These are phyloP conservation scores for Camelus bactrianus DNA, from an alignment of 2,113 vertebrate species.

Conservation along the genomic window DNA sequence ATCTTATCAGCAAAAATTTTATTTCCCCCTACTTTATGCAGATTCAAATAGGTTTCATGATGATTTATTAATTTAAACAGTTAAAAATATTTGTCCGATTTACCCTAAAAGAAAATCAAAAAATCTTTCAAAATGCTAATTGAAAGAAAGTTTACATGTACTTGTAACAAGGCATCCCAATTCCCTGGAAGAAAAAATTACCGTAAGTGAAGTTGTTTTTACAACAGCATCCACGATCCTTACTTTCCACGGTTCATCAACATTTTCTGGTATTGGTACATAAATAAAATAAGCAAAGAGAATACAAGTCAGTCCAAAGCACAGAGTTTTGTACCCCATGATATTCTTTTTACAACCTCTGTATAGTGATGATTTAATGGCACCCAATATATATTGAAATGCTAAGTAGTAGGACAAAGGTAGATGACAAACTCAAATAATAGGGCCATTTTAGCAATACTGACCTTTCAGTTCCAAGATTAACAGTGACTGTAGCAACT, in stretches of 20 bases:
- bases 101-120: background rate
- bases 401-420: background rate
- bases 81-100: too few species aligned
- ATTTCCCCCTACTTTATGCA: too few species aligned
- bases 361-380: too few species aligned
- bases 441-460: background rate
- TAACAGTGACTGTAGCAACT: background rate
- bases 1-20: too few species aligned
- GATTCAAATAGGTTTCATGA: too few species aligned
- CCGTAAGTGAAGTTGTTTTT: background rate
- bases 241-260: background rate
- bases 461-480: background rate
- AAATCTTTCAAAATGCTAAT: background rate
- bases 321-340: too few species aligned
- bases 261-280: background rate
- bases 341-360: too few species aligned
- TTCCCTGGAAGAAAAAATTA: background rate
- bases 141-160: background rate
- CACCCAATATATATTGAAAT: background rate
- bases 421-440: background rate
- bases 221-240: background rate
- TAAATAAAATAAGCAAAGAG: too few species aligned
- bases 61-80: too few species aligned
- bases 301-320: too few species aligned
- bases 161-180: background rate